Conservation (phyloP, 2,797 vertebrate species). For the Phalloptychus januarius region DNA sequence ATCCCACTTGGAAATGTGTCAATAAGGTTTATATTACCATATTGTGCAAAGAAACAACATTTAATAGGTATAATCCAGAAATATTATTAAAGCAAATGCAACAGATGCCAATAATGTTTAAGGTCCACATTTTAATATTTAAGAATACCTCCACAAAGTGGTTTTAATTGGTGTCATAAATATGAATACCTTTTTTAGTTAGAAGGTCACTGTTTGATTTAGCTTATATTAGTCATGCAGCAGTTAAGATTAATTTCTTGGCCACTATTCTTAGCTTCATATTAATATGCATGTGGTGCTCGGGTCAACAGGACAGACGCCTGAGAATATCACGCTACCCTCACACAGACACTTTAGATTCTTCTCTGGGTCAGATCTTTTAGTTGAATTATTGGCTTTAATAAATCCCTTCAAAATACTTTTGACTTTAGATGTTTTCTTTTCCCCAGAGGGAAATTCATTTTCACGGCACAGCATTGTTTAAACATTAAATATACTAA, state of each 20-base stretch:
- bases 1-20: not conserved
- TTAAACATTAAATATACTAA: not conserved
- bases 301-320: not conserved
- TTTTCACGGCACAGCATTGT: not conserved
- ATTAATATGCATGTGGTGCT: conserved; percentile 4
- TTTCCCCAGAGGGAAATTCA: not conserved
- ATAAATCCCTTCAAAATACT: not conserved
- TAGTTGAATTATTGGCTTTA: not conserved
- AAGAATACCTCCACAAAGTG: not conserved
- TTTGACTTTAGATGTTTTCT: not conserved
- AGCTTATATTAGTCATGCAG: not conserved
- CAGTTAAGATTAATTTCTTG: not conserved
- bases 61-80: not conserved
- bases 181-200: not conserved
- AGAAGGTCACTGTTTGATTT: not conserved
- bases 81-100: not conserved
- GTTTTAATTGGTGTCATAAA: not conserved
- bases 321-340: not conserved
- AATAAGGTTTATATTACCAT: not conserved
- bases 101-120: not conserved
- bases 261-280: not conserved
- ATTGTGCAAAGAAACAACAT: not conserved
- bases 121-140: not conserved
- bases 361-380: not conserved
- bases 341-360: conserved; percentile 1